Percentiles rank a stretch among this genome's conserved stretches.
Conservation (phyloP, 1,140 invertebrate genomes). For the Lethrus apterus region DNA sequence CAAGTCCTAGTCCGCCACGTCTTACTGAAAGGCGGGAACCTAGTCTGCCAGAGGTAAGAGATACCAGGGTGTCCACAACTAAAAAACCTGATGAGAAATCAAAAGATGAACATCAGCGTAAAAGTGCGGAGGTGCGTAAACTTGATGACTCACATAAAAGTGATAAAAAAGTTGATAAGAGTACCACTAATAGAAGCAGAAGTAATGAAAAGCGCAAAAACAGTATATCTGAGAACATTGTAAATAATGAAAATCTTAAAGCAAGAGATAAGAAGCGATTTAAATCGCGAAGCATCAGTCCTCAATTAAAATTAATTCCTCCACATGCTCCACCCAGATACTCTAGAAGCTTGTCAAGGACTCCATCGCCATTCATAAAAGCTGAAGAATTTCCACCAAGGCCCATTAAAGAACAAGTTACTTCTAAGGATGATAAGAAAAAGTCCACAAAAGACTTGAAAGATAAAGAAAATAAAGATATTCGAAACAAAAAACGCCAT, state of each 20-base stretch:
- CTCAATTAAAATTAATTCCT: conserved; percentile 32
- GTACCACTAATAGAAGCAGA: conserved; percentile 20
- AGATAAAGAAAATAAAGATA: conserved; percentile 42
- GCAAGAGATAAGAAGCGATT: conserved; percentile 29
- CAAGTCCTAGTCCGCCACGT: conserved; percentile 31
- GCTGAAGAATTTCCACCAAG: conserved; percentile 61
- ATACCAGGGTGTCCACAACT: conserved; percentile 1
- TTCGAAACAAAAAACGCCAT: conserved; percentile 31
- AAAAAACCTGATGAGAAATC: conserved; percentile 32
- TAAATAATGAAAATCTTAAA: conserved; percentile 18
- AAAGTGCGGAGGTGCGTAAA: conserved; percentile 17
- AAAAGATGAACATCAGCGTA: conserved; percentile 23
- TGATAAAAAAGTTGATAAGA: conserved; percentile 14
- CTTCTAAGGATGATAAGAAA: conserved; percentile 37
- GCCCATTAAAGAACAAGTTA: conserved; percentile 43
- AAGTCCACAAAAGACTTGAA: conserved; percentile 33
- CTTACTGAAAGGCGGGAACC: conserved; percentile 18
- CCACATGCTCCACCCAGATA: conserved; percentile 42
- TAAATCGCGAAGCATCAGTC: conserved; percentile 36
- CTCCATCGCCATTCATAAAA: conserved; percentile 72
- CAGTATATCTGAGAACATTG: conserved; percentile 17
- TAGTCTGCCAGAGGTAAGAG: conserved; percentile 15
- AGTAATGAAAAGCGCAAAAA: conserved; percentile 24
- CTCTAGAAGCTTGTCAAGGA: conserved; percentile 65
- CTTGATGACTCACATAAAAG: conserved; percentile 10